Percentiles rank a stretch among this genome's conserved stretches.
phyloP scores from a whole-genome alignment of 1,140 invertebrate species.

The Drosophila hydei region DNA sequence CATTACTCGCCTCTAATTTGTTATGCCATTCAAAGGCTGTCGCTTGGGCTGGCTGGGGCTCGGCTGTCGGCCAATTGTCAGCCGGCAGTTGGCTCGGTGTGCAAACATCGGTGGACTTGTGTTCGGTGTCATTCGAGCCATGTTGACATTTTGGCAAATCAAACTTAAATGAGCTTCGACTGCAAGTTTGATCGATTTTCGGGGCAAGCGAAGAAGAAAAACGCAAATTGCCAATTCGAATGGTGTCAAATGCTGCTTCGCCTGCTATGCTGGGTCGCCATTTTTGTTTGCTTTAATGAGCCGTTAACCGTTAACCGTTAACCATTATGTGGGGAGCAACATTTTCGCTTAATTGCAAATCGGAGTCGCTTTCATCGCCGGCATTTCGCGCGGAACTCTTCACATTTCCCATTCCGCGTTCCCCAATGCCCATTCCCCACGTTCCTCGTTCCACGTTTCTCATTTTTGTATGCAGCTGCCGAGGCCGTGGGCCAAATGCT shows the following conservation, averaged over 20 bases:
- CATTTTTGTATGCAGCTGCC: slow-evolving; percentile 34
- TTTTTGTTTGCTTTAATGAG: slow-evolving; percentile 38
- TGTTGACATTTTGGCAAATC: slow-evolving; percentile 58
- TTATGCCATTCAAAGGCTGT: background rate
- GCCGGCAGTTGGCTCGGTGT: slow-evolving; percentile 43
- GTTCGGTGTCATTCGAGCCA: slow-evolving; percentile 43
- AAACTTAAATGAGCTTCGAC: slow-evolving; percentile 75
- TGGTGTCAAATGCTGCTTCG: slow-evolving; percentile 4
- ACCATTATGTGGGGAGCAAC: slow-evolving; percentile 33
- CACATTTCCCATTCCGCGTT: slow-evolving; percentile 17
- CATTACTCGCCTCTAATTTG: slow-evolving; percentile 13
- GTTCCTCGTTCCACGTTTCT: slow-evolving; percentile 1
- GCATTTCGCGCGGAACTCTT: slow-evolving; percentile 51
- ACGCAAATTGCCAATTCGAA: background rate
- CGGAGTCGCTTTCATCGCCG: slow-evolving; percentile 68
- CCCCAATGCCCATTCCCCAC: background rate
- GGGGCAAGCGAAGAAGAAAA: background rate
- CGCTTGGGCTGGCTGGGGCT: slow-evolving; percentile 4
- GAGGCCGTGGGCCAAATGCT: slow-evolving; percentile 38
- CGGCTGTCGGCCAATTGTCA: slow-evolving; percentile 51
- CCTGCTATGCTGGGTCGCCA: slow-evolving; percentile 7
- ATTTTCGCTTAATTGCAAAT: slow-evolving; percentile 52
- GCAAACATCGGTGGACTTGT: slow-evolving; percentile 71
- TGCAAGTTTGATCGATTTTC: slow-evolving; percentile 72
- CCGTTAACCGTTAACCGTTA: slow-evolving; percentile 50